Percentiles rank a stretch among this genome's conserved stretches.
phyloP scores from a whole-genome alignment of 2,113 vertebrate species.

The Coryphaenoides rupestris region DNA sequence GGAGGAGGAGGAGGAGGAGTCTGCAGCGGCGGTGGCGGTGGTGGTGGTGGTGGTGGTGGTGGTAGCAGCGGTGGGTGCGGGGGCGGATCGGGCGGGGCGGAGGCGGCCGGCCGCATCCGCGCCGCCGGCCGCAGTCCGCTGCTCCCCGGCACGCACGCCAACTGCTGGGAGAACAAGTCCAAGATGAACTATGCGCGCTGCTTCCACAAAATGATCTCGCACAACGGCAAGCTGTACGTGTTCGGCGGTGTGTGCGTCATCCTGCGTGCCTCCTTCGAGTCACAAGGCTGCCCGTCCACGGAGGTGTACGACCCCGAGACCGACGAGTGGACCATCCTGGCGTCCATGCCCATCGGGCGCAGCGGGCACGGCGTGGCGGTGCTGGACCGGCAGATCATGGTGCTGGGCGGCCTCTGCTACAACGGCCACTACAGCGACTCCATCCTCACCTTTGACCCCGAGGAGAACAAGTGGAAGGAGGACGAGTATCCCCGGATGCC shows the following conservation, averaged over 20 bases:
- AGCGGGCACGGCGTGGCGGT: conserved; percentile 97
- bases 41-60: conserved; percentile 8
- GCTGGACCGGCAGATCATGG: conserved; percentile 97
- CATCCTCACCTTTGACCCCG: conserved; percentile 96
- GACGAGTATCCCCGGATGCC: conserved; percentile 99
- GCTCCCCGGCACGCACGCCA: conserved; percentile 77
- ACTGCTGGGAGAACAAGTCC: conserved; percentile 99
- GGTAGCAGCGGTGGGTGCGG: not conserved
- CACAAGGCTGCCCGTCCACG: conserved; percentile 97
- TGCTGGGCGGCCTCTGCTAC: conserved; percentile 97
- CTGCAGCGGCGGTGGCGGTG: not conserved
- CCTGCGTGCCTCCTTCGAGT: conserved; percentile 95
- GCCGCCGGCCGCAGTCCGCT: conserved; percentile 72
- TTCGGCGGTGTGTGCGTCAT: conserved; percentile 98
- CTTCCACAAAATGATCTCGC: conserved; percentile 99
- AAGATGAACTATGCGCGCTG: conserved; percentile 99
- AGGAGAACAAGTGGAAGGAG: conserved; percentile 99
- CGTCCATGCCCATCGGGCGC: conserved; percentile 98
- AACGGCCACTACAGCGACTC: conserved; percentile 99
- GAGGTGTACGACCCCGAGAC: conserved; percentile 94
- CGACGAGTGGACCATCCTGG: conserved; percentile 97
- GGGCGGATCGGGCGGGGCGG: conserved; percentile 34
- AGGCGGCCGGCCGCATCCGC: conserved; percentile 85
- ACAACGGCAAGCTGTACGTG: conserved; percentile 97
- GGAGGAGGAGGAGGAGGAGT: conserved; percentile 19